Base-by-base conservation (phyloP, 1,140 invertebrate species). In the Magallana gigas region DNA sequence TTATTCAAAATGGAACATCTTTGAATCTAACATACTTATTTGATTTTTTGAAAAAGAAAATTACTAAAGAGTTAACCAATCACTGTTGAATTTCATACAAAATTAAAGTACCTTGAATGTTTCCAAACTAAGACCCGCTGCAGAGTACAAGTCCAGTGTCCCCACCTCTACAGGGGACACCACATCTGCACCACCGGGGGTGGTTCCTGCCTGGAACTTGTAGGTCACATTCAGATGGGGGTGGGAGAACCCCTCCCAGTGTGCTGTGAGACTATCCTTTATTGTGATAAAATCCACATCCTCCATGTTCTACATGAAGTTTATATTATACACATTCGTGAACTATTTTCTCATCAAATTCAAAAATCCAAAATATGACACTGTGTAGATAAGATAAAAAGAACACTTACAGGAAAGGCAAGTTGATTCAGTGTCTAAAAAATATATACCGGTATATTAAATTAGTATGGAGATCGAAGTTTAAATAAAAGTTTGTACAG, bases 71-170 rank as follows among this genome's bases (percentile, higher is more conserved):
- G 1, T 48, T 48, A 48, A 48, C 36, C 5, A 48, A 48, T 48
- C 36, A 48, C 36, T 48, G 36, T 48, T 48, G 36, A 48, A 48
- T 48, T 48, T 48, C 36, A 48, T 48, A 48, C 5, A 48, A 48
- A 4, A 48, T 4, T 5, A 48, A 48, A 48, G 36, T 84, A 60
- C 85, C 87, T 85, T 36, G 88, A 64, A 29, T 57, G 59, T 1
- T 90, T 62, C 56, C 64, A 58, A 58, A 89, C 87, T 18, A 90
- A 84, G 8, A 36, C 86, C n/a, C 12, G 6, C 14, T 84, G 87
- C 59, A 87, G 9, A 23, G 29, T 81, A 23, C 4, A 3, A 81
- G 14, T 6, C 85, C 7, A 83, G 57, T 29, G 71, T 57, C 4
- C 84, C 84, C 1, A 85, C 84, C 29, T 85, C 62, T 57, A 16